Conservation (phyloP, 2,888 invertebrate species). For the Linnaemya vulpina region DNA sequence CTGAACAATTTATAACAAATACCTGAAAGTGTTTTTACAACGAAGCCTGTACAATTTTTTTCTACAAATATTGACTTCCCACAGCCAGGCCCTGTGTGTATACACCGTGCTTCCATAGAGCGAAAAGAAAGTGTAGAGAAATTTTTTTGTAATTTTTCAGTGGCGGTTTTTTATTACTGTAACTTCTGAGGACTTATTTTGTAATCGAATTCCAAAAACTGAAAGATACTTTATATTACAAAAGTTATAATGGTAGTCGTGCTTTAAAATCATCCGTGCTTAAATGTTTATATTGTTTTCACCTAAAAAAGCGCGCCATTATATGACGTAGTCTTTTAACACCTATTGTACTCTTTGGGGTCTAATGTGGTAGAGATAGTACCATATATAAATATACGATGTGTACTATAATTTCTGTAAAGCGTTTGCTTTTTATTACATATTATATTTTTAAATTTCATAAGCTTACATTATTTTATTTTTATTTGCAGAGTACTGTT, state of each 20-base stretch:
- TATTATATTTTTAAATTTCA: slow-evolving; percentile 20
- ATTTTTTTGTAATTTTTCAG: too few relatives aligned
- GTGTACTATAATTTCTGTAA: not conserved
- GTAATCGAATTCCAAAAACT: slow-evolving; percentile 1
- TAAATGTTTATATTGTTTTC: slow-evolving; percentile 17
- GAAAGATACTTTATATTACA: not conserved
- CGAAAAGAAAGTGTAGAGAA: slow-evolving; percentile 82
- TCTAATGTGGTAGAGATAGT: slow-evolving; percentile 20
- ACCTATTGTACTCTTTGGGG: slow-evolving; percentile 53
- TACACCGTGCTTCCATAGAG: slow-evolving; percentile 55
- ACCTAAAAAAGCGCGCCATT: slow-evolving; percentile 80
- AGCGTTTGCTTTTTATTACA: slow-evolving; percentile 9
- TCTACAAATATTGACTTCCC: slow-evolving; percentile 54
- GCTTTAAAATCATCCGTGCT: not conserved
- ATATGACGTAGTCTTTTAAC: slow-evolving; percentile 78
- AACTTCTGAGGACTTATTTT: slow-evolving; percentile 30
- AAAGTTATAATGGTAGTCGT: not conserved
- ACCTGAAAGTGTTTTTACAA: slow-evolving; percentile 20
- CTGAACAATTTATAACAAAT: not conserved
- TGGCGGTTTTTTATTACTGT: slow-evolving; percentile 59
- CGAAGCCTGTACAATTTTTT: slow-evolving; percentile 37
- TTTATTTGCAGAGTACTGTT: slow-evolving; percentile 77
- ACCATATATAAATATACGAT: not conserved
- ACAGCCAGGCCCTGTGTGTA: slow-evolving; percentile 66
- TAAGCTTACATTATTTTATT: slow-evolving; percentile 21